Evolutionary conservation across 2,797 vertebrate species (phyloP).

Genomic region (Limosa lapponica): DNA sequence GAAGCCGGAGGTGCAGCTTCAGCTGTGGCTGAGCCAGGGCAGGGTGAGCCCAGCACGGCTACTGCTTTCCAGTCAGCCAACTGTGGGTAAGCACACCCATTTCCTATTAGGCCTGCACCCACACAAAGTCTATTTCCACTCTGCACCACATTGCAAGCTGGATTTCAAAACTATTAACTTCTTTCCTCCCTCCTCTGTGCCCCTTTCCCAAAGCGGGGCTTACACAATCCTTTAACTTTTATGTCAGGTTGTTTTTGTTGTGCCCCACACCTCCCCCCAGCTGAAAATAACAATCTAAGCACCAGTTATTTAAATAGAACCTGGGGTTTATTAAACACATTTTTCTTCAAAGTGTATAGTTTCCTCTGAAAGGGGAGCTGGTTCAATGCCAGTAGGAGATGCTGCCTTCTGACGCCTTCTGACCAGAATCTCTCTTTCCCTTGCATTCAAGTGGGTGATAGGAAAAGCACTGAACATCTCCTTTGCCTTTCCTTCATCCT

Average conservation of each 20-base stretch:
- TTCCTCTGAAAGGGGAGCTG: not conserved
- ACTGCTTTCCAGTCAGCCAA: slow-evolving; percentile 13
- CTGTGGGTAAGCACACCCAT: slow-evolving; percentile 29
- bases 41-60: not conserved
- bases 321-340: not conserved
- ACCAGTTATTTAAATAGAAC: slow-evolving; percentile 18
- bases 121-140: slow-evolving; percentile 53
- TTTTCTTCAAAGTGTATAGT: not conserved
- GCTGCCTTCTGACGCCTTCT: not conserved
- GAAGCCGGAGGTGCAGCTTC: not conserved
- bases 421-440: not conserved
- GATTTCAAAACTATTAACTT: slow-evolving; percentile 59
- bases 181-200: not conserved
- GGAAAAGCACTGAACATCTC: not conserved
- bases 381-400: not conserved
- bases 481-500: not conserved
- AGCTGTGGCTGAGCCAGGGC: not conserved
- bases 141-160: slow-evolving; percentile 16
- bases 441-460: not conserved
- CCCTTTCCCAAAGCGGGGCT: not conserved
- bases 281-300: slow-evolving; percentile 24
- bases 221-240: slow-evolving; percentile 43
- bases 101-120: slow-evolving; percentile 45
- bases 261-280: not conserved
- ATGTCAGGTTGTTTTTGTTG: not conserved